phyloP scores from a whole-genome alignment of 2,113 vertebrate species.

The Lampris incognitus region DNA sequence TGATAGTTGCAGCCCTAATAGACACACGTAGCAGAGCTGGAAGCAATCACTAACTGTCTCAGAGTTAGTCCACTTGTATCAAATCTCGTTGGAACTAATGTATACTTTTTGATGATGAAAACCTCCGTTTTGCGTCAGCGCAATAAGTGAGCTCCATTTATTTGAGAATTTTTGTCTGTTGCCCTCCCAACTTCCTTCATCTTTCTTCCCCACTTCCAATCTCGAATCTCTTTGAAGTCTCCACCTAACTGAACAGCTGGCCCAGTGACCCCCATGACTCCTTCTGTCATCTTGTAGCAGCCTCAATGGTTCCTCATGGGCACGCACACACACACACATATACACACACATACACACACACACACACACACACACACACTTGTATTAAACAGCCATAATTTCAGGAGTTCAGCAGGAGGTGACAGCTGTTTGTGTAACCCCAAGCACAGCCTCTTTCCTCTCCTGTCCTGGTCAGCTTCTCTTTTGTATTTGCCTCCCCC shows the following conservation, averaged over 20 bases:
- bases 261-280: slow-evolving; percentile 39
- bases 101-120: neutral
- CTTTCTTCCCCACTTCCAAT: neutral
- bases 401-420: slow-evolving; percentile 49
- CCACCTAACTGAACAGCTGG: slow-evolving; percentile 49
- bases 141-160: neutral
- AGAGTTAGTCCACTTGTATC: neutral
- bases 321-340: neutral
- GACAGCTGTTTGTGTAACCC: slow-evolving; percentile 70
- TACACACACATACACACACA: neutral
- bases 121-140: slow-evolving; percentile 1
- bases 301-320: slow-evolving; percentile 11
- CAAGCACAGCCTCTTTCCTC: slow-evolving; percentile 43
- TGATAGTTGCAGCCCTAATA: neutral
- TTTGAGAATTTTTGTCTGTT: neutral
- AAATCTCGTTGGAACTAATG: neutral
- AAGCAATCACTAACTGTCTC: neutral
- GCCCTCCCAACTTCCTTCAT: neutral
- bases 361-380: slow-evolving; percentile 18
- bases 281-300: slow-evolving; percentile 25
- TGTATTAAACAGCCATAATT: slow-evolving; percentile 27
- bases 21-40: neutral
- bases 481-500: slow-evolving; percentile 1
- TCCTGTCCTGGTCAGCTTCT: slow-evolving; percentile 12
- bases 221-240: neutral